These are phyloP conservation scores for Eutolmus rufibarbis DNA, from an alignment of 2,888 invertebrate genomes.

Conservation along the genomic window DNA sequence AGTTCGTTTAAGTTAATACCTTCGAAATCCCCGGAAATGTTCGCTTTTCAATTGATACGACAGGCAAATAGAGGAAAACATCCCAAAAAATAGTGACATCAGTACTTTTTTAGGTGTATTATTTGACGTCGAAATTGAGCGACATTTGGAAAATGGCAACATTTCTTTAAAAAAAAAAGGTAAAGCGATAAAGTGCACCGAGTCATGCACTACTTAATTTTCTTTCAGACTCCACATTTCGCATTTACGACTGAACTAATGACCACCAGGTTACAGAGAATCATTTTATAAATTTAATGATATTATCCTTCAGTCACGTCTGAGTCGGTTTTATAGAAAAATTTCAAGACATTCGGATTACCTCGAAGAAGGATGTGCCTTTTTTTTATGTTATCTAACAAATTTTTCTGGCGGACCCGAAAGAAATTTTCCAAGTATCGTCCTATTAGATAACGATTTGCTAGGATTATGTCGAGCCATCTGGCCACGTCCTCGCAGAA, in stretches of 20 bases:
- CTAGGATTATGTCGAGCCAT: background rate
- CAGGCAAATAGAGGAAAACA: background rate
- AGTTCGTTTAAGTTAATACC: background rate
- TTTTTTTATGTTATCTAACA: background rate
- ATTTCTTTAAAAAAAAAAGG: background rate
- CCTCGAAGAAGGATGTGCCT: background rate
- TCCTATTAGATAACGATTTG: background rate
- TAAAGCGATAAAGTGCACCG: background rate
- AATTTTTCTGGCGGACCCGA: background rate
- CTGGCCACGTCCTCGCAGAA: background rate
- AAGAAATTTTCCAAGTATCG: background rate
- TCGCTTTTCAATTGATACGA: background rate
- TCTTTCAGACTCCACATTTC: background rate
- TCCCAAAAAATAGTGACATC: background rate
- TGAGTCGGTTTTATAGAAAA: background rate
- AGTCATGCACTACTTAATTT: background rate
- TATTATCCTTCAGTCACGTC: background rate
- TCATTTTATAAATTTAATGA: background rate
- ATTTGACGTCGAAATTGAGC: background rate
- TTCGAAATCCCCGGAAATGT: background rate
- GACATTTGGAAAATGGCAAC: background rate
- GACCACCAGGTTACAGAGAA: background rate
- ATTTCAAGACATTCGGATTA: background rate
- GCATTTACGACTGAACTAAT: background rate
- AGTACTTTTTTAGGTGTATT: too few relatives aligned